phyloP scores from a whole-genome alignment of 2,888 invertebrate genomes.

The Pterobdella sp. region DNA sequence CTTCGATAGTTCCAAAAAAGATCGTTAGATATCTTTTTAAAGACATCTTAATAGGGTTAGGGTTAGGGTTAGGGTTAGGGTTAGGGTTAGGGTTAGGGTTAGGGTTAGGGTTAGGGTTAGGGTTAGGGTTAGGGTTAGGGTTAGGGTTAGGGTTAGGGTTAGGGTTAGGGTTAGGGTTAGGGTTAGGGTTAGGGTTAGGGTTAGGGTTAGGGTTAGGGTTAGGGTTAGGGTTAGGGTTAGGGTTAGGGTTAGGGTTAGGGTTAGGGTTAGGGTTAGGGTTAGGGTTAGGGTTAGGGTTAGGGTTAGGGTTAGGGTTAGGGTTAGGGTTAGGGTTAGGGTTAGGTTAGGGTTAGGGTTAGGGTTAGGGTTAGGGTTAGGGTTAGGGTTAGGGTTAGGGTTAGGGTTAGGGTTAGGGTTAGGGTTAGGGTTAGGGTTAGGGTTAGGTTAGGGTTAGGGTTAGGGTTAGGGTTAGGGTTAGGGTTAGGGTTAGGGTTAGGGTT shows the following conservation, averaged over 20 bases:
- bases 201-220: constrained; percentile 33
- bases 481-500: constrained; percentile 37
- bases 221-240: constrained; percentile 36
- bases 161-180: constrained; percentile 34
- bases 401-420: constrained; percentile 35
- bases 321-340: constrained; percentile 36
- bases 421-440: constrained; percentile 37
- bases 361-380: constrained; percentile 36
- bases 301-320: constrained; percentile 34
- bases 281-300: constrained; percentile 25
- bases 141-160: constrained; percentile 36
- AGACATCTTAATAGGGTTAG: constrained; percentile 34
- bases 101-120: constrained; percentile 38
- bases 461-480: constrained; percentile 38
- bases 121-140: constrained; percentile 38
- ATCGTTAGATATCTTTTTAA: constrained; percentile 36
- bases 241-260: constrained; percentile 35
- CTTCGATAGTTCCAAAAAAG: too few relatives aligned
- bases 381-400: constrained; percentile 36
- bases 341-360: too few relatives aligned
- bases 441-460: too few relatives aligned
- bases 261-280: constrained; percentile 21
- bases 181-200: constrained; percentile 34
- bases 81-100: constrained; percentile 37
- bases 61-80: constrained; percentile 37